Percentiles rank a stretch among this genome's conserved stretches.
phyloP scores from a whole-genome alignment of 2,888 invertebrate genomes.

The Lasioglossum marginatum region DNA sequence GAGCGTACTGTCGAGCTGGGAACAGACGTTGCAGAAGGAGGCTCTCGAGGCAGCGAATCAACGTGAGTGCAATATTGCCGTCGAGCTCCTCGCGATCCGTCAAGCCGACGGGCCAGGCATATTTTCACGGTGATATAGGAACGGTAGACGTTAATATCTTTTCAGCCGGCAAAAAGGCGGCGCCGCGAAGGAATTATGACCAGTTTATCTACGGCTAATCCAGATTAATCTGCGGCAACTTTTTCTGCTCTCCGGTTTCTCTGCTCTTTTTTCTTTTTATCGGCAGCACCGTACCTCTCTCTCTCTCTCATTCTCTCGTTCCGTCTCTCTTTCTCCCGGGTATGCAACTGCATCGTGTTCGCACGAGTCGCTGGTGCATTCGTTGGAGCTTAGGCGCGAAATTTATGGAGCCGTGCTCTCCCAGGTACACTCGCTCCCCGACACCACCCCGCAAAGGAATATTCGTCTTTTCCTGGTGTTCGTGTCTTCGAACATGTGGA shows the following conservation, averaged over 20 bases:
- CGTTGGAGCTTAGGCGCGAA: constrained; percentile 62
- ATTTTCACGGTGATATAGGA: constrained; percentile 63
- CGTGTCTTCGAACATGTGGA: neutral
- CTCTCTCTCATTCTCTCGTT: constrained; percentile 49
- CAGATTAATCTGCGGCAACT: constrained; percentile 68
- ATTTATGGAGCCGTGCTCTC: constrained; percentile 62
- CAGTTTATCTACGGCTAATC: constrained; percentile 67
- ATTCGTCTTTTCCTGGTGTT: constrained; percentile 41
- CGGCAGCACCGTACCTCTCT: neutral
- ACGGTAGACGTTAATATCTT: constrained; percentile 63
- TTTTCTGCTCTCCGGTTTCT: neutral
- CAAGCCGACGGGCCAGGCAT: constrained; percentile 49
- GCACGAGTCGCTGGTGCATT: constrained; percentile 54
- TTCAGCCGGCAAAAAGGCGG: constrained; percentile 47
- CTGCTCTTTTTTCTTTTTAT: neutral
- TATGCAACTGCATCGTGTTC: constrained; percentile 56
- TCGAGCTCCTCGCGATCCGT: constrained; percentile 45
- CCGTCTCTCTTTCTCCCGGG: neutral
- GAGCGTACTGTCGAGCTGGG: neutral
- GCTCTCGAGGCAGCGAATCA: constrained; percentile 5
- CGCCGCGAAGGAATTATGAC: constrained; percentile 60
- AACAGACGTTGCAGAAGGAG: neutral
- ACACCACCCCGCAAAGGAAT: constrained; percentile 24
- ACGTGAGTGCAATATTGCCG: constrained; percentile 38
- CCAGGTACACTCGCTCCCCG: constrained; percentile 21